Conservation (phyloP, 92 coral and sea anemone species). For the Scolanthus callimorphus region DNA sequence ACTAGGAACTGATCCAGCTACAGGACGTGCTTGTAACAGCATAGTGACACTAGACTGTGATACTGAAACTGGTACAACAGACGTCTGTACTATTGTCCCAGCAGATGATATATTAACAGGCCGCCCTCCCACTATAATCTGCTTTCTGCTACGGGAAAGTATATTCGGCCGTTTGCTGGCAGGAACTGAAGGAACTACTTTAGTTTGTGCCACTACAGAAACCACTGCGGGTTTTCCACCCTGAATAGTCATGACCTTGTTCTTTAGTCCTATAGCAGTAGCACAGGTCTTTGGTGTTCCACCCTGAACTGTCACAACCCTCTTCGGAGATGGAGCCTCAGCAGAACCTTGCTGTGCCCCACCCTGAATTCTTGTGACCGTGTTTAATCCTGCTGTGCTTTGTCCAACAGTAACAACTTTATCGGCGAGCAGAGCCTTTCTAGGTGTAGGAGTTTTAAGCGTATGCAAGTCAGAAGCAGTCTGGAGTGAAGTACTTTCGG, state of each 20-base stretch:
- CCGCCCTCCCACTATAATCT: not conserved
- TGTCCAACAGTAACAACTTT: too few species aligned
- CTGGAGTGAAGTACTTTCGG: not conserved
- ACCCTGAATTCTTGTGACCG: too few species aligned
- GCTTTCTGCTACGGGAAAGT: constrained; percentile 11
- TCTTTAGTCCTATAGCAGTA: not conserved
- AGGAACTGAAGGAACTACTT: not conserved
- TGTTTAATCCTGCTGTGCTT: not conserved
- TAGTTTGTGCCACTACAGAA: not conserved
- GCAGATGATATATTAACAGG: constrained; percentile 4
- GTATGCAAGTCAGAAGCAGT: not conserved
- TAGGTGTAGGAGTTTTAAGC: not conserved
- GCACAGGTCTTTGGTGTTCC: too few species aligned
- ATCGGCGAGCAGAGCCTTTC: not conserved
- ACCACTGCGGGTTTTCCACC: not conserved
- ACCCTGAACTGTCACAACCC: not conserved
- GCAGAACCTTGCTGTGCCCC: not conserved
- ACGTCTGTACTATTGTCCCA: too few species aligned
- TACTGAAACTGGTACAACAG: too few species aligned
- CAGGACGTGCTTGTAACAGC: not conserved
- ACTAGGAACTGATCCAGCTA: not conserved
- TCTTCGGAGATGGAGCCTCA: not conserved
- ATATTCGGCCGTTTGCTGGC: constrained; percentile 16
- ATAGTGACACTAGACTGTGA: not conserved
- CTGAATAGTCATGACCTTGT: not conserved